Base-by-base conservation (phyloP, 1,140 invertebrate species). In the Caenorhabditis remanei region DNA sequence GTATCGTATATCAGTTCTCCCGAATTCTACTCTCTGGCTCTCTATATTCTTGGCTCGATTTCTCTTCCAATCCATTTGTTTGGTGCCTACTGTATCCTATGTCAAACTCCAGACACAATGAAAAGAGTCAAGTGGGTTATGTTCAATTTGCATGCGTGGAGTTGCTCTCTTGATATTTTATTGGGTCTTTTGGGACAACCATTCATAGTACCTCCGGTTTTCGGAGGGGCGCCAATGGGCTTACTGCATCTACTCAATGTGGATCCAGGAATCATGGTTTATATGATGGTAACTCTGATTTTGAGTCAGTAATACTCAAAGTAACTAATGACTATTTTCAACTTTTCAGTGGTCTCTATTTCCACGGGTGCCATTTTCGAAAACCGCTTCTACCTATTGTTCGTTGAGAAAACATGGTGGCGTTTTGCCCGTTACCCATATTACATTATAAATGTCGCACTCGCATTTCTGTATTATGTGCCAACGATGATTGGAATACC, bases 391-490 rank as follows among this genome's bases (percentile, higher is more conserved):
- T 71, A 19, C 65, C 13, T 71, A 4, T 13, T 71, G 4, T 71
- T 71, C 40, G 65, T 40, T 13, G 65, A 71, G 14, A 24, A 71
- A 24, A 46, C 65, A 19, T 71, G 65, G 65, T 71, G 65, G 65
- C 65, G 65, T 16, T 21, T 43, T 46, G 65, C 19, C n/a, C 40
- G 65, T 19, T 71, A 71, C 41, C 65, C 65, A 4, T 71, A 32
- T 41, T 19, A 32, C 1, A 21, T 24, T 5, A 43, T 11, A 9
- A 71, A 71, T 21, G 11, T 32, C 40, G 24, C 21, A 9, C 41
- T 71, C 19, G 65, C 13, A 24, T 14, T 71, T 4, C 40, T 46
- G 4, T 71, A 43, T 24, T 71, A 71, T 11, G n/a, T 71, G 6
- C 65, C 65, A 4, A 71, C 65, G 19, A 13, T 43, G 5, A 11